Evolutionary conservation across 2,113 vertebrate genomes (phyloP).

Genomic region (Chinchilla lanigera): DNA sequence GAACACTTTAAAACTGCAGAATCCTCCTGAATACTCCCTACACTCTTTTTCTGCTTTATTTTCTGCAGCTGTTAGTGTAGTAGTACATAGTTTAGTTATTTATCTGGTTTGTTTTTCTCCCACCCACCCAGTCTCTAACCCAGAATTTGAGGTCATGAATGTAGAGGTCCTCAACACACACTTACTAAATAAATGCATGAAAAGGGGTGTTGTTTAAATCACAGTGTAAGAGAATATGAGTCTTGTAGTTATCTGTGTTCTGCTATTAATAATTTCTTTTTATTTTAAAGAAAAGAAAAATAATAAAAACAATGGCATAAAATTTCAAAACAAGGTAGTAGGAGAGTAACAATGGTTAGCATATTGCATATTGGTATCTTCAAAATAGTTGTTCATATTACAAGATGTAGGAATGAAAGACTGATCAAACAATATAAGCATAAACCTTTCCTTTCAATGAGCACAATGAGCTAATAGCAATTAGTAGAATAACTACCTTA

Average conservation of each 20-base stretch:
- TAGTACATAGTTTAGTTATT: background rate
- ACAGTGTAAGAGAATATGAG: background rate
- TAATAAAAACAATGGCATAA: too few relatives aligned
- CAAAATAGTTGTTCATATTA: too few relatives aligned
- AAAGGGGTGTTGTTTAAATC: background rate
- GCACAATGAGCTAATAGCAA: too few relatives aligned
- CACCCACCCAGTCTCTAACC: background rate
- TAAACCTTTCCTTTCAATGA: too few relatives aligned
- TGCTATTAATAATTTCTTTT: constrained; percentile 43
- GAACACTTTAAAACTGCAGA: background rate
- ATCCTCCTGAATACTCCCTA: background rate
- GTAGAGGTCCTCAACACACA: background rate
- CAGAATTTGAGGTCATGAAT: constrained; percentile 24
- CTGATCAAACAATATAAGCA: too few relatives aligned
- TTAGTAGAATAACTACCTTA: too few relatives aligned
- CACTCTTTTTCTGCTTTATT: background rate
- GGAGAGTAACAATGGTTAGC: too few relatives aligned
- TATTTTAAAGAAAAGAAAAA: too few relatives aligned
- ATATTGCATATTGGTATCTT: too few relatives aligned
- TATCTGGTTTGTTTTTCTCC: constrained; percentile 31
- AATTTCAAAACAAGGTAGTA: too few relatives aligned
- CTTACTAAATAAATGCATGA: background rate
- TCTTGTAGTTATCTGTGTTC: background rate
- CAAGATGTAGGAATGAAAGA: too few relatives aligned
- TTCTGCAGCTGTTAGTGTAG: background rate